A percentile compares a stretch with the other conserved stretches of the same genome.
phyloP scores from a whole-genome alignment of 2,113 vertebrate genomes.

The Rhea pennata region DNA sequence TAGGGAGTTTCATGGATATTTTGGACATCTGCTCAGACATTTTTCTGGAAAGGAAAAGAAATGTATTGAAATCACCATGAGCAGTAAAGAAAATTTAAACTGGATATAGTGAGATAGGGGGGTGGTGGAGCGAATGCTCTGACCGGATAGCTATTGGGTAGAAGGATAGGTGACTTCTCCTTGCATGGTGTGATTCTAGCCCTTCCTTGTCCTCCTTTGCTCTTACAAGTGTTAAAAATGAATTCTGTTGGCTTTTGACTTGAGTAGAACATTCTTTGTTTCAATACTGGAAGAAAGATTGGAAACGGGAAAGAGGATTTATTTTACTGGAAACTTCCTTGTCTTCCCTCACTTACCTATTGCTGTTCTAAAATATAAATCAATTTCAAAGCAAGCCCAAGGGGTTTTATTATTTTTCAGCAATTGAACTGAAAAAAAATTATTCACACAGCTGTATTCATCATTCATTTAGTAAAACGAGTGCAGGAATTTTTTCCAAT shows the following conservation, averaged over 20 bases:
- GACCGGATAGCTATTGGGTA: not conserved
- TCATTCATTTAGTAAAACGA: not conserved
- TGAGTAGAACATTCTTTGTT: not conserved
- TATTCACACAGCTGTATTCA: not conserved
- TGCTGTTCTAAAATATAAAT: not conserved
- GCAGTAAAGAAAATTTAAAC: not conserved
- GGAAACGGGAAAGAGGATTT: not conserved
- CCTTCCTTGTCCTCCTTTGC: not conserved
- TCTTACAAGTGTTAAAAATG: not conserved
- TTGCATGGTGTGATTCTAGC: not conserved
- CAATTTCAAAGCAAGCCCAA: not conserved
- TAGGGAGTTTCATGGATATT: not conserved
- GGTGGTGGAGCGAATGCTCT: not conserved
- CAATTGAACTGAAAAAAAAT: not conserved
- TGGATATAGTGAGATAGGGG: not conserved
- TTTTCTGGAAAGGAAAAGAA: not conserved
- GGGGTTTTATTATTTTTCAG: not conserved
- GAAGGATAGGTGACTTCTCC: not conserved
- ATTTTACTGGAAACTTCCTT: not conserved
- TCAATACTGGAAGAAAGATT: not conserved
- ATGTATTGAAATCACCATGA: not conserved
- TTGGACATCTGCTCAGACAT: not conserved
- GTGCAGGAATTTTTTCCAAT: no score
- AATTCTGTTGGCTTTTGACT: not conserved
- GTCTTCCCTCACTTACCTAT: not conserved